Evolutionary conservation across 1,140 invertebrate species (phyloP), one percentile per base, ranked within the genome.

Genomic region (Zaprionus nigranus): DNA sequence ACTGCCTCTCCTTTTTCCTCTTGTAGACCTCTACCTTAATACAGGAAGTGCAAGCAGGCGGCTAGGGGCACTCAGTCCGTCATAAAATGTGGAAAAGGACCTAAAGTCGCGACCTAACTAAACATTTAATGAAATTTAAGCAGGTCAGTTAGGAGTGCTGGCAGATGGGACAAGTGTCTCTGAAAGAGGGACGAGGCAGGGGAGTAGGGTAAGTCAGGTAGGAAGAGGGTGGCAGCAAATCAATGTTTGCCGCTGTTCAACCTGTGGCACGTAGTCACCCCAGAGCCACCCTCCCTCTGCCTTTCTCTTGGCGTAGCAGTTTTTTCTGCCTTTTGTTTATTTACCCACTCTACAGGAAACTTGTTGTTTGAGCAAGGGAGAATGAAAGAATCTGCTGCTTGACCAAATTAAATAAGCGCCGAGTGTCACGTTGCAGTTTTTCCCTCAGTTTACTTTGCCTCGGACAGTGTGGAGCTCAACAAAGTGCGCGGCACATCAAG

Each of bases 61-160:
- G 78, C 38, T 40, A 17, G 40, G n/a, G 40, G 40, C 40, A 15
- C 36, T 84, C 81, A 76, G 81, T 36, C 38, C n/a, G 57, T 17
- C 57, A 66, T 43, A 40, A 59, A 43, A 34, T 30, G 43, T 59
- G 30, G 40, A 60, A 24, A 46, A 34, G 15, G 53, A 68, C 43
- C 59, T 26, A 38, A 62, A 28, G 9, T 49, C 62, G 56, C 82
- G 74, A 88, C 84, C 84, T 87, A 88, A 88, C 84, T 88, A 88
- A 88, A 87, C 79, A 87, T 88, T 88, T 78, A 88, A 75, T 62
- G 81, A 88, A 88, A 88, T 87, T 88, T 78, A 81, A 74, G 78
- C 61, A 84, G 84, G 85, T 88, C 84, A 88, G 78, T 81, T 74
- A 67, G 83, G 78, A 56, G 80, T 28, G 73, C 62, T 40, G 49